Evolutionary conservation across 2,113 vertebrate genomes (phyloP), one percentile per base, ranked within the genome.

Genomic region (Cololabis saira): DNA sequence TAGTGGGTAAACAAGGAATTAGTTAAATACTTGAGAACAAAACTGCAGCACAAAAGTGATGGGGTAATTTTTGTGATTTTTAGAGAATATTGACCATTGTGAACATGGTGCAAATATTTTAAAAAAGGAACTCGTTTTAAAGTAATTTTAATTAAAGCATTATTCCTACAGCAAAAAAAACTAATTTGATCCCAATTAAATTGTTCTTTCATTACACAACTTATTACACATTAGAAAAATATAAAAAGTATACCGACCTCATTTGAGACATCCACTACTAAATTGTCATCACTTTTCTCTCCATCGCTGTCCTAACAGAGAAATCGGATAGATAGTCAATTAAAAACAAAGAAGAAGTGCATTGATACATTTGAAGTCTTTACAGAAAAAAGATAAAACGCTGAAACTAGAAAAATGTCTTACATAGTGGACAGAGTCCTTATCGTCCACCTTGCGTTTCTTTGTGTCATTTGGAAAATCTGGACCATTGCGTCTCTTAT

Each of bases 201-300:
- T n/a, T n/a, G n/a, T n/a, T n/a, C n/a, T n/a, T n/a, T n/a, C n/a
- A n/a, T n/a, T n/a, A n/a, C n/a, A 37, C 48, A 37, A 42, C 1
- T 42, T 3, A 21, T 17, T 14, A 65, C 2, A 56, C 50, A 2
- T 48, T 16, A 27, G 2, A 12, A 59, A 33, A 17, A 58, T 4
- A 16, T 41, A 1, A 14, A 64, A 62, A 63, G 3, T 22, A 43
- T n/a, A 77, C 87, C 67, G 17, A 92, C 88, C 95, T 98, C 97
- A 2, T 98, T 98, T 62, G 97, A 99, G 61, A 99, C 97, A 0
- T 99, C 97, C 6, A 99, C 97, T 63, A 99, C 97, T 75, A 99
- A 91, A 79, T 92, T 90, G 50, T 99, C 97, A 0, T 99, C 97
- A 21, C 97, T 99, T 85, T 99, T 99, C 88, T 99, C 97, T 1